Evolutionary conservation across 92 coral and sea anemone species (phyloP).

Genomic region (Actinostola sp.): DNA sequence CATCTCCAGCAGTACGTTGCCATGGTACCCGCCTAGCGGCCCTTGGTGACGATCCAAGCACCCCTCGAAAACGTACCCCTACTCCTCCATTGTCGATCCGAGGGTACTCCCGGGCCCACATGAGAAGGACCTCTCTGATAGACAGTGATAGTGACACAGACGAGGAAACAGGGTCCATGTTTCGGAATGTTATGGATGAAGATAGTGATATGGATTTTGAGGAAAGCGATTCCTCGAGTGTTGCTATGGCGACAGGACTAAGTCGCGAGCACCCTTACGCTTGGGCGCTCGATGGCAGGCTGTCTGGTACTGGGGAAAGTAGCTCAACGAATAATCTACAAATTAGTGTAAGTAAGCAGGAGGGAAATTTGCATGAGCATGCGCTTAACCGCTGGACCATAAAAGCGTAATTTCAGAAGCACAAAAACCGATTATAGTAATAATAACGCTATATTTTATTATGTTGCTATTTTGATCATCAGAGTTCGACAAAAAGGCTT

Average conservation of each 20-base stretch:
- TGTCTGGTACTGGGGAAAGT: conserved; percentile 48
- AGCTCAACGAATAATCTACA: conserved; percentile 9
- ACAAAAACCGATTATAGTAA: too few species aligned
- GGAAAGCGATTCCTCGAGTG: conserved; percentile 69
- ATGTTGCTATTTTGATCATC: too few species aligned
- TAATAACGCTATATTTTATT: too few species aligned
- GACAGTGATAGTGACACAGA: conserved; percentile 78
- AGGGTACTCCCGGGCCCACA: conserved; percentile 14
- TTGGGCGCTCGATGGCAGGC: conserved; percentile 87
- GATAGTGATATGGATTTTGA: conserved; percentile 82
- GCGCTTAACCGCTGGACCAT: too few species aligned
- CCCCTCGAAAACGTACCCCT: conserved; percentile 35
- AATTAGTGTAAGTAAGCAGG: conserved; percentile 62
- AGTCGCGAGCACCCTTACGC: conserved; percentile 88
- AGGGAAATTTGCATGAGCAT: too few species aligned
- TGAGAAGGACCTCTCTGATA: conserved; percentile 37
- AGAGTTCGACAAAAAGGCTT: too few species aligned
- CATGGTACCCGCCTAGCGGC: conserved; percentile 80
- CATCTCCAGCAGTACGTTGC: conserved; percentile 32
- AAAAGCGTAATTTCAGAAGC: too few species aligned
- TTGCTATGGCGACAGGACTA: conserved; percentile 83
- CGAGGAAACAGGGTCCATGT: conserved; percentile 37
- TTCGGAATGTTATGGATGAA: conserved; percentile 28
- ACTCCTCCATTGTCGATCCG: conserved; percentile 25
- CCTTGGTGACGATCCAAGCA: conserved; percentile 46